These are phyloP conservation scores for Chymomyza procnemis DNA, from an alignment of 2,888 invertebrate species.

Conservation along the genomic window DNA sequence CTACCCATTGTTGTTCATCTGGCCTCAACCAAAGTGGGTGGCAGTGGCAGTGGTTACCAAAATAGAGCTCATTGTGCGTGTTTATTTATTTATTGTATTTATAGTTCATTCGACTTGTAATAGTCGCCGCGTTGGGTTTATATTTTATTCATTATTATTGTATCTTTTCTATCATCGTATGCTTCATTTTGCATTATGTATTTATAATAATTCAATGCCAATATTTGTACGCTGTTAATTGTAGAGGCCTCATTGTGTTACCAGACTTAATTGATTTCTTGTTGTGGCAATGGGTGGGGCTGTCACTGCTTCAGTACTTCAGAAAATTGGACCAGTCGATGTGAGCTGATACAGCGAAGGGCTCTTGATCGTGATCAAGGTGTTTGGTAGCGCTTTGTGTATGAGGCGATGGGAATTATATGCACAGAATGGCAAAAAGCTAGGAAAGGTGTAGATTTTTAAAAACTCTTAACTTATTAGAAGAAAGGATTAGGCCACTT, in stretches of 20 bases:
- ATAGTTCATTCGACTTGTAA: slow-evolving; percentile 8
- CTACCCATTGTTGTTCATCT: slow-evolving; percentile 19
- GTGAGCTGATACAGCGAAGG: background rate
- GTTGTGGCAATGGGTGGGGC: background rate
- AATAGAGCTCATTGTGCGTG: background rate
- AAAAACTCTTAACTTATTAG: no score
- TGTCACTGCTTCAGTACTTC: background rate
- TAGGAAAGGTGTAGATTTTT: no score
- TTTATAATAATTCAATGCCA: slow-evolving; percentile 63
- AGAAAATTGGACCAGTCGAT: no score
- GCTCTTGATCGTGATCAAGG: no score
- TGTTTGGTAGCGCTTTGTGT: no score
- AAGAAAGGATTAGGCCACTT: no score
- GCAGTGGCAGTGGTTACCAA: background rate
- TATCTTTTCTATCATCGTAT: slow-evolving; percentile 11
- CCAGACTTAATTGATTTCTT: background rate
- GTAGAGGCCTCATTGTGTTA: background rate
- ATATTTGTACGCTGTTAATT: slow-evolving; percentile 42
- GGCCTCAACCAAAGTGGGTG: background rate
- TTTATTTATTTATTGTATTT: background rate
- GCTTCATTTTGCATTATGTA: slow-evolving; percentile 38
- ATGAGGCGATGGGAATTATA: no score
- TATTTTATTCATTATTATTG: slow-evolving; percentile 37
- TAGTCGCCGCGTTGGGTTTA: slow-evolving; percentile 23
- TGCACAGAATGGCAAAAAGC: no score